These are phyloP conservation scores for Hydraecia micacea DNA, from an alignment of 2,888 invertebrate genomes.

Conservation along the genomic window DNA sequence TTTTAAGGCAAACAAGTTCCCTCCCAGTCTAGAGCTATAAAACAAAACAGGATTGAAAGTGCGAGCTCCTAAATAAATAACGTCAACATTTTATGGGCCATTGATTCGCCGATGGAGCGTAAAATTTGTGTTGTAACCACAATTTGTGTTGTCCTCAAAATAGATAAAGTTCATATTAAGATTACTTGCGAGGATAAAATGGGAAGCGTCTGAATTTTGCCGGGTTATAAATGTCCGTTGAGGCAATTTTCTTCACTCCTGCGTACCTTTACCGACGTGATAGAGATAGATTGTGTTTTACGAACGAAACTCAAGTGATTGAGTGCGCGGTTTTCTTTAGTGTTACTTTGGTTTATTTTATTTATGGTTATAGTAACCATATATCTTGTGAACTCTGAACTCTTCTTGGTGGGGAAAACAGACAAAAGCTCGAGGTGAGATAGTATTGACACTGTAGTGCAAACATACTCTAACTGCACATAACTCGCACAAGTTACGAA, in stretches of 20 bases:
- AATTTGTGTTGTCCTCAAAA: conserved; percentile 67
- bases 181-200: conserved; percentile 55
- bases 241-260: conserved; percentile 58
- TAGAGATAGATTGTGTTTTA: conserved; percentile 69
- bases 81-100: conserved; percentile 71
- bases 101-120: conserved; percentile 70
- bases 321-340: conserved; percentile 60
- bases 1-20: conserved; percentile 40
- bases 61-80: conserved; percentile 70
- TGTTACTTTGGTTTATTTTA: conserved; percentile 55
- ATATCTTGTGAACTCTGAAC: conserved; percentile 17
- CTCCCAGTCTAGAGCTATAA: conserved; percentile 45
- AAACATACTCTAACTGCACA: conserved; percentile 7
- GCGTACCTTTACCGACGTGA: conserved; percentile 63
- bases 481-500: conserved; percentile 8
- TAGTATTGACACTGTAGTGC: conserved; percentile 14
- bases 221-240: conserved; percentile 60
- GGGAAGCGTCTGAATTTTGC: conserved; percentile 51
- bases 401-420: not conserved
- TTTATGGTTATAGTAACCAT: conserved; percentile 27
- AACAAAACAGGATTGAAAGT: conserved; percentile 60
- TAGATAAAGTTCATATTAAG: conserved; percentile 66
- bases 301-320: conserved; percentile 68
- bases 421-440: not conserved
- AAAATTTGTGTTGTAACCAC: conserved; percentile 73